Evolutionary conservation across 1,140 invertebrate genomes (phyloP).

Genomic region (Cydia pomonella): DNA sequence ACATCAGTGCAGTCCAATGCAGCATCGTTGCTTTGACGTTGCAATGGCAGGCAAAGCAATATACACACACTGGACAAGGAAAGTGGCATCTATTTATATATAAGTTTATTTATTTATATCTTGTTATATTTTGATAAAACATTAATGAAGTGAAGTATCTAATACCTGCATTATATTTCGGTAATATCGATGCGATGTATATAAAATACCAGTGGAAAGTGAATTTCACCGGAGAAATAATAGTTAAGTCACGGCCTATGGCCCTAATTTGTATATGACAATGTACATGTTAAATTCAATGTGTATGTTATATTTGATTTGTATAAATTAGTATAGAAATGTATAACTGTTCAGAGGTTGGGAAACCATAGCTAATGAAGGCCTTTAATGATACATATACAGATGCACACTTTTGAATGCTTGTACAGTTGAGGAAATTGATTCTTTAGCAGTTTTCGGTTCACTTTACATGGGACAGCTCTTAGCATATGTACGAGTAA

Average conservation of each 20-base stretch:
- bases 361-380: not conserved
- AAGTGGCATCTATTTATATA: not conserved
- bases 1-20: not conserved
- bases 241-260: too few relatives aligned
- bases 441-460: too few relatives aligned
- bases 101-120: not conserved
- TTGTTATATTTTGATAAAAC: not conserved
- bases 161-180: not conserved
- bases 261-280: too few relatives aligned
- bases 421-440: too few relatives aligned
- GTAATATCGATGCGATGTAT: not conserved
- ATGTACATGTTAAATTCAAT: slow-evolving; percentile 4
- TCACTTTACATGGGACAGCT: too few relatives aligned
- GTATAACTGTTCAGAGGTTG: too few relatives aligned
- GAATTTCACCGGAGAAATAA: not conserved
- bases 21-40: not conserved
- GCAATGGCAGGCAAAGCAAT: not conserved
- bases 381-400: slow-evolving; percentile 26
- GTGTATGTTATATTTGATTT: not conserved
- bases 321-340: not conserved
- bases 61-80: slow-evolving; percentile 15
- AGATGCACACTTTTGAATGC: not conserved
- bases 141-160: too few relatives aligned
- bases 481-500: too few relatives aligned
- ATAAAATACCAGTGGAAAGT: not conserved